A percentile compares a stretch with the other conserved stretches of the same genome.
Evolutionary conservation across 2,888 invertebrate species (phyloP).

Genomic region (Tenthredo distinguenda): DNA sequence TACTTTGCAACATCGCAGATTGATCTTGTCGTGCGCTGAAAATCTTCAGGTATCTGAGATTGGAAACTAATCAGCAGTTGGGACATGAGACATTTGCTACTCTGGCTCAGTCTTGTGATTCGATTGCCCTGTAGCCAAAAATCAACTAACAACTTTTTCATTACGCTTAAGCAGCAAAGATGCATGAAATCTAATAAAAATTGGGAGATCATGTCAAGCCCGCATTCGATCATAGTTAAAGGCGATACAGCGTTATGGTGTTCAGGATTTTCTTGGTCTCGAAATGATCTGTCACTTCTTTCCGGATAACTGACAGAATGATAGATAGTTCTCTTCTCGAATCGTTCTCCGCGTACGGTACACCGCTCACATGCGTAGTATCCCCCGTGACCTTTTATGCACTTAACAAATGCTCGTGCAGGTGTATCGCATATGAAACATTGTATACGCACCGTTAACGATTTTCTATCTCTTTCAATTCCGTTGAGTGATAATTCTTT

Average conservation of each 20-base stretch:
- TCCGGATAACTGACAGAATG: background rate
- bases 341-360: constrained; percentile 52
- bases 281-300: constrained; percentile 53
- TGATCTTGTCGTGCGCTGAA: constrained; percentile 56
- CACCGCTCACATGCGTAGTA: constrained; percentile 51
- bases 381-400: constrained; percentile 52
- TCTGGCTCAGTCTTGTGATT: background rate
- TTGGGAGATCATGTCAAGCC: constrained; percentile 55
- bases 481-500: too few species aligned
- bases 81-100: background rate
- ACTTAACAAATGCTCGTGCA: constrained; percentile 50
- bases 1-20: constrained; percentile 44
- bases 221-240: constrained; percentile 42
- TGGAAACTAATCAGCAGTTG: constrained; percentile 25
- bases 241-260: constrained; percentile 56
- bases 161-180: constrained; percentile 53
- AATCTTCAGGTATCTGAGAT: constrained; percentile 54
- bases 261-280: constrained; percentile 41
- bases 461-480: too few species aligned
- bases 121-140: constrained; percentile 42
- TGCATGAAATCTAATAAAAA: constrained; percentile 59
- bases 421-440: constrained; percentile 52
- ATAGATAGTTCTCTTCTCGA: constrained; percentile 37
- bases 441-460: too few species aligned
- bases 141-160: constrained; percentile 56